These are phyloP conservation scores for Siphlonurus alternatus DNA, from an alignment of 2,888 invertebrate genomes.

Conservation along the genomic window DNA sequence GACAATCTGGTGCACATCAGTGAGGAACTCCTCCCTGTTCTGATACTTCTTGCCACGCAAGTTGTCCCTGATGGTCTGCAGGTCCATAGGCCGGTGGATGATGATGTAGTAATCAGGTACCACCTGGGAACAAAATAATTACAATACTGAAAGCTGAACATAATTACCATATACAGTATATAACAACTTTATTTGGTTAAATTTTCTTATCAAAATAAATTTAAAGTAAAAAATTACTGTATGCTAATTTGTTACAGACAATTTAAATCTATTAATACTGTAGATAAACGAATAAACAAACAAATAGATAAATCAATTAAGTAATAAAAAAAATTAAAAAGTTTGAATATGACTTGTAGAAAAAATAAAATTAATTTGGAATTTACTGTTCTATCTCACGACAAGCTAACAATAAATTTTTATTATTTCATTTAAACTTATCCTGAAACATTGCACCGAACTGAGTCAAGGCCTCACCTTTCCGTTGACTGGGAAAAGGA, in stretches of 20 bases:
- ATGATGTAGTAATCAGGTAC: slow-evolving; percentile 92
- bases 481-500: slow-evolving; percentile 84
- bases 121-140: slow-evolving; percentile 30
- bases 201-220: background rate
- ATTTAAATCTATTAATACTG: too few species aligned
- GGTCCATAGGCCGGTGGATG: slow-evolving; percentile 86
- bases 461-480: slow-evolving; percentile 37
- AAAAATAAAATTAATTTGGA: too few species aligned
- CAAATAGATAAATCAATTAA: too few species aligned
- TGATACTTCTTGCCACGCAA: slow-evolving; percentile 79
- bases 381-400: too few species aligned
- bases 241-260: too few species aligned
- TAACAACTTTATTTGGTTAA: background rate
- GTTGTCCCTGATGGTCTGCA: slow-evolving; percentile 88
- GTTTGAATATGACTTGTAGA: too few species aligned
- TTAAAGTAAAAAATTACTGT: too few species aligned
- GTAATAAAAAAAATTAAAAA: too few species aligned
- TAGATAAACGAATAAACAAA: too few species aligned
- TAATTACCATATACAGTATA: background rate
- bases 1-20: slow-evolving; percentile 90
- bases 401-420: too few species aligned
- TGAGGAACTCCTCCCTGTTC: slow-evolving; percentile 86
- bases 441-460: too few species aligned
- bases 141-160: background rate
- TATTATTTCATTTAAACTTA: too few species aligned